Evolutionary conservation across 2,888 invertebrate genomes (phyloP).

Genomic region (Dromius quadrimaculatus): DNA sequence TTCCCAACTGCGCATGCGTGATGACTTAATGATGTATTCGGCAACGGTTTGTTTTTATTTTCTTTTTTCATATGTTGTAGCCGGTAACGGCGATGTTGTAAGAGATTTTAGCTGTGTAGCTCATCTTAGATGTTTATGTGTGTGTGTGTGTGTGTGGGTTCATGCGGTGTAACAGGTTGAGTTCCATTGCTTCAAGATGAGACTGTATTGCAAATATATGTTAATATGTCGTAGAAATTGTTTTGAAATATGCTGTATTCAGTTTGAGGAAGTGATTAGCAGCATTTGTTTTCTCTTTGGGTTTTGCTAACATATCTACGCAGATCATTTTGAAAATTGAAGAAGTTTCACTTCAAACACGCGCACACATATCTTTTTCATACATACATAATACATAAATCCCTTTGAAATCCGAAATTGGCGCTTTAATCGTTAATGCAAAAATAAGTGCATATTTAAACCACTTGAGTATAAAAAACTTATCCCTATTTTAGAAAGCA

Average conservation of each 20-base stretch:
- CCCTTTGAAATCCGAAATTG: no score
- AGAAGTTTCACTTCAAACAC: no score
- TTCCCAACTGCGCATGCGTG: constrained; percentile 26
- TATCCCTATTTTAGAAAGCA: no score
- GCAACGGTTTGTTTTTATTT: constrained; percentile 35
- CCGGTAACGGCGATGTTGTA: constrained; percentile 13
- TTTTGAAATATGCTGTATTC: constrained; percentile 17
- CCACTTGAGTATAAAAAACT: no score
- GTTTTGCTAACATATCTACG: no score
- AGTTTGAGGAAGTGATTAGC: constrained; percentile 26
- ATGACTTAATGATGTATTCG: constrained; percentile 40
- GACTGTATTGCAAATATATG: constrained; percentile 31
- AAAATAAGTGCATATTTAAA: no score
- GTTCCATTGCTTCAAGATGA: not conserved
- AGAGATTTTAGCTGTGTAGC: constrained; percentile 1
- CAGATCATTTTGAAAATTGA: no score
- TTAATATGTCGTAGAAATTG: constrained; percentile 20
- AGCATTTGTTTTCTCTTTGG: constrained; percentile 12
- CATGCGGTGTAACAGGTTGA: constrained; percentile 34
- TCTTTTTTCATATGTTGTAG: constrained; percentile 10
- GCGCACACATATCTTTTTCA: no score
- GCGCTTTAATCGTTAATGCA: no score
- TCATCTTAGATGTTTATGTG: constrained; percentile 18
- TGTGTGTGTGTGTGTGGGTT: constrained; percentile 22
- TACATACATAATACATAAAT: no score